These are phyloP conservation scores for Andinoacara biseriatus DNA, from an alignment of 2,113 vertebrate species.

Conservation along the genomic window DNA sequence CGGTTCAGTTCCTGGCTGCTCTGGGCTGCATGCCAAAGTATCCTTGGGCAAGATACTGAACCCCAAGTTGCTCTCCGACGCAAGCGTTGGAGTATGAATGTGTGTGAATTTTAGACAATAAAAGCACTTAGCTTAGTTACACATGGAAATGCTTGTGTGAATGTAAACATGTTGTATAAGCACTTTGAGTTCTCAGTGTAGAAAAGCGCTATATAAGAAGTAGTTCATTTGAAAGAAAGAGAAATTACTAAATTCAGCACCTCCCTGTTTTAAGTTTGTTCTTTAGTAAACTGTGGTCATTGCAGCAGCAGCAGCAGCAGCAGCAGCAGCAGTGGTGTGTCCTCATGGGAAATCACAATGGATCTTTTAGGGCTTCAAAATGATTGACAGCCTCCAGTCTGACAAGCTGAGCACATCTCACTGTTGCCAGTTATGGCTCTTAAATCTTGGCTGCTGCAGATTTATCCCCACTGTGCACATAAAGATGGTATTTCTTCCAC, in stretches of 20 bases:
- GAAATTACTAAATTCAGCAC: neutral
- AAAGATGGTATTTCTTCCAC: neutral
- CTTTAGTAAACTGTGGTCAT: neutral
- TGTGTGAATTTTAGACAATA: too few relatives aligned
- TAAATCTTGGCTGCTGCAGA: slow-evolving; percentile 19
- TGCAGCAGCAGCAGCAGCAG: too few relatives aligned
- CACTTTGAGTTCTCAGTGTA: too few relatives aligned
- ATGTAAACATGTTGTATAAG: too few relatives aligned
- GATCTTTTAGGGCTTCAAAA: neutral
- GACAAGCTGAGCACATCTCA: slow-evolving; percentile 1
- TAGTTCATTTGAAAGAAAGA: neutral
- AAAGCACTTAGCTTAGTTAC: too few relatives aligned
- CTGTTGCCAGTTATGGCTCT: slow-evolving; percentile 1
- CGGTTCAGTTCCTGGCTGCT: too few relatives aligned
- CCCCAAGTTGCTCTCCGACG: too few relatives aligned
- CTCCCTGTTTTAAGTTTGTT: neutral
- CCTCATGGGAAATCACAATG: neutral
- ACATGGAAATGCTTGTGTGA: too few relatives aligned
- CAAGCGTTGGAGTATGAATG: too few relatives aligned
- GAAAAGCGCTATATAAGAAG: too few relatives aligned
- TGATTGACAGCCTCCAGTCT: neutral
- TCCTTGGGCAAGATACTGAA: too few relatives aligned
- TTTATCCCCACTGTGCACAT: slow-evolving; percentile 5
- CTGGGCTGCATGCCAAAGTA: too few relatives aligned
- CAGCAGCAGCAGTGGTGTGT: neutral